Evolutionary conservation across 2,113 vertebrate species (phyloP), one percentile per base, ranked within the genome.

Genomic region (Diglossa brunneiventris): DNA sequence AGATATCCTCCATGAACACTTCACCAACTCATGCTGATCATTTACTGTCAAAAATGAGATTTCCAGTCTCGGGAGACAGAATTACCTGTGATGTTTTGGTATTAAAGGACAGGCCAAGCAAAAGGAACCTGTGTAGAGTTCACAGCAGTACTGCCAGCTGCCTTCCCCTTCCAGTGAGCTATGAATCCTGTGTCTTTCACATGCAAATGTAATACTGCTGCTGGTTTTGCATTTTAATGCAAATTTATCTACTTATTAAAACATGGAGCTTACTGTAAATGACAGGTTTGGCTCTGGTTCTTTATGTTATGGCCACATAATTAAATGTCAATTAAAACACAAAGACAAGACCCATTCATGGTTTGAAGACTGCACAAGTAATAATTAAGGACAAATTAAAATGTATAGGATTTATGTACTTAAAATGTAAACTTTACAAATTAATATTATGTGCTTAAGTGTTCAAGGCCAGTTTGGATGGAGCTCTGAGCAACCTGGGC

Each of bases 201-300:
- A 82, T 91, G 75, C 83, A 96, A 94, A 92, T 79, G 41, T 55
- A 95, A 93, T 77, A 96, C 80, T 85, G 76, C 4, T 86, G 56
- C 64, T 91, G 69, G 42, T n/a, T 85, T 79, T 89, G 77, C 69
- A 93, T 86, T 89, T 76, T 47, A 59, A 90, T 84, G 83, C 75
- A 78, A 66, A 90, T 89, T 61, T 68, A 82, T 39, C 61, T 83
- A 39, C 84, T 87, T 74, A 88, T 19, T 87, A 86, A 82, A 84
- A 92, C 53, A n/a, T 4, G 22, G 31, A 53, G 59, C 53, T 95
- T 90, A 67, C 35, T 80, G 66, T 69, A 79, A 92, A 64, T n/a
- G 62, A 56, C 82, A 82, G 53, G 33, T 95, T 94, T 87, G 85
- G 81, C 81, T 76, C 61, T 85, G 44, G 15, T 26, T 83, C 49